phyloP scores from a whole-genome alignment of 2,113 vertebrate genomes.

The Coracopsis vasa region DNA sequence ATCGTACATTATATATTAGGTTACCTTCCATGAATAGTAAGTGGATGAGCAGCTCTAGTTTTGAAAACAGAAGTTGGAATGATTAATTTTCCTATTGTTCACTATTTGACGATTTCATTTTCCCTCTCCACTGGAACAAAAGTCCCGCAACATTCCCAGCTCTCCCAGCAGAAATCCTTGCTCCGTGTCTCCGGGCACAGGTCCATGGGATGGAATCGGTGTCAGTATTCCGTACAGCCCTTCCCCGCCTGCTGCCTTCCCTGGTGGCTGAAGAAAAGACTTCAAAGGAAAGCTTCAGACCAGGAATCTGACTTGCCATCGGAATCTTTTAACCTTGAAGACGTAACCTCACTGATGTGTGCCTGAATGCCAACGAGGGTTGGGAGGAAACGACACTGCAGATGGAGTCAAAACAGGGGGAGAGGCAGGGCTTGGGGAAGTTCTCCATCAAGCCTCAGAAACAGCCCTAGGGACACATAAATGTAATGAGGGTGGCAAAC shows the following conservation, averaged over 20 bases:
- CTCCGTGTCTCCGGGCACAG: neutral
- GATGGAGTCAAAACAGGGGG: neutral
- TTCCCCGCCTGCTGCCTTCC: neutral
- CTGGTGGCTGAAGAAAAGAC: conserved; percentile 21
- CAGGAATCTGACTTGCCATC: conserved; percentile 41
- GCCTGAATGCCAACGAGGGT: conserved; percentile 37
- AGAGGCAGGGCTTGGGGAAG: neutral
- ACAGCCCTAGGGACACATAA: neutral
- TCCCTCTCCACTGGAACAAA: neutral
- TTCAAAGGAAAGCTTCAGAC: conserved; percentile 63
- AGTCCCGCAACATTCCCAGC: neutral
- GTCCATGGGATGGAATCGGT: neutral
- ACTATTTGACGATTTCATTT: neutral
- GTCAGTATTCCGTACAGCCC: neutral
- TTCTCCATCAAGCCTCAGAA: neutral
- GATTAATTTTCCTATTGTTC: neutral
- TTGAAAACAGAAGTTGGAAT: neutral
- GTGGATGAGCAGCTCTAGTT: neutral
- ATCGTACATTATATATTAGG: neutral
- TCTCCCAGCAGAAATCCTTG: neutral
- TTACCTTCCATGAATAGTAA: conserved; percentile 2
- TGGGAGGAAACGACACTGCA: neutral
- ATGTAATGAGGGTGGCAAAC: neutral
- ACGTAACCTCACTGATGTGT: neutral
- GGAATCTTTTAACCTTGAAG: conserved; percentile 62